Evolutionary conservation across 2,888 invertebrate genomes (phyloP), one percentile per base, ranked within the genome.

Genomic region (Acronicta alni): DNA sequence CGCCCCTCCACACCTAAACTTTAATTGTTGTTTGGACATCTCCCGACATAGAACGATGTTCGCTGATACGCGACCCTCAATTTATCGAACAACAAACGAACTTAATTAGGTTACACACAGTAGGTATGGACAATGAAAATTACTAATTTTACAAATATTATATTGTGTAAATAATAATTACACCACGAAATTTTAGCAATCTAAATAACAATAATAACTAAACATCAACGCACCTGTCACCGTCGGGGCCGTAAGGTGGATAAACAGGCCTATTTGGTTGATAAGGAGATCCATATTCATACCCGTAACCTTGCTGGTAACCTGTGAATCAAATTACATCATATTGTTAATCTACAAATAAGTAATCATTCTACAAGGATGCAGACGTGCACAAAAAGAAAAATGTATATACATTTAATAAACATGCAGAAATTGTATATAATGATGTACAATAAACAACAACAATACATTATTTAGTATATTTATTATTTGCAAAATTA

Each of bases 201-300:
- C 10, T 12, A 12, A 30, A 26, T 10, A 0, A 30, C 1, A 30
- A 30, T 30, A 30, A 26, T 23, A 26, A 26, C 8, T 26, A 1
- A 12, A 30, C 12, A 30, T 26, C 42, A 20, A 62, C 84, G 87
- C 89, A 96, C 97, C 96, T 96, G 94, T 96, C 96, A 72, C 96
- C 96, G 58, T 95, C 95, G 51, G 96, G 95, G 69, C 97, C 96
- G 82, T 97, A 97, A 78, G 97, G 96, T 81, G 97, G 97, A 85
- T 97, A 97, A 81, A 97, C 97, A 82, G 97, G 97, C 94, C 97
- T 96, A 89, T 96, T 96, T 68, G 96, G 95, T 78, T 96, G 96
- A 86, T 96, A 96, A 72, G 96, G 95, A 76, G 96, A 94, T 81
- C 96, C 95, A 83, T 96, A 96, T 89, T 96, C 96, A 77, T 95